Evolutionary conservation across 2,797 vertebrate genomes (phyloP).

Genomic region (Hoplostethus mediterraneus): DNA sequence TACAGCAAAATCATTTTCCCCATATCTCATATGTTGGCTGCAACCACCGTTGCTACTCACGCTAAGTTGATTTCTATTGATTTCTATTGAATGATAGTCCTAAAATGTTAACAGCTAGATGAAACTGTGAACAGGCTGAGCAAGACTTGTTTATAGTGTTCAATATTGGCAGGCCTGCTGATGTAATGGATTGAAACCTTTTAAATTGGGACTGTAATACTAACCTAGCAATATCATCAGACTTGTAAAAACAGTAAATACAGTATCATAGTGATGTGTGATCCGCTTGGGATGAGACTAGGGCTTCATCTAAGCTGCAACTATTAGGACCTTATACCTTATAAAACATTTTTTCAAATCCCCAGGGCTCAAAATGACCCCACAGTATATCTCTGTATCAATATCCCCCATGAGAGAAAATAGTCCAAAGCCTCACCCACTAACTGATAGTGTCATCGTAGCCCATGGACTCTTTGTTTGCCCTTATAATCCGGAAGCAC

Average conservation of each 20-base stretch:
- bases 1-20: not conserved
- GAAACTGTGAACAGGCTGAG: not conserved
- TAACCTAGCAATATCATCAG: constrained; percentile 59
- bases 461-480: not conserved
- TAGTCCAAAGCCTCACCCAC: constrained; percentile 1
- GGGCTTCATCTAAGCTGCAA: constrained; percentile 25
- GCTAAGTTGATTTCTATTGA: too few species aligned
- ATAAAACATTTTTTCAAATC: constrained; percentile 18
- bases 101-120: constrained; percentile 4
- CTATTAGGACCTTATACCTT: constrained; percentile 27
- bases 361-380: constrained; percentile 1
- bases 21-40: too few species aligned
- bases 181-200: constrained; percentile 61
- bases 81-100: not conserved
- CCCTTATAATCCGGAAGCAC: not conserved
- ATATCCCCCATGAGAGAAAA: not conserved
- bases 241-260: not conserved
- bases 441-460: not conserved
- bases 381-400: not conserved
- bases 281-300: not conserved
- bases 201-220: constrained; percentile 60
- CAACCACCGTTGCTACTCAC: too few species aligned
- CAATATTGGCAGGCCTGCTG: constrained; percentile 23
- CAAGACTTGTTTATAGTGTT: constrained; percentile 2
- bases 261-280: not conserved